Evolutionary conservation across 2,797 vertebrate genomes (phyloP).

Genomic region (Alcedo quadribrachys): DNA sequence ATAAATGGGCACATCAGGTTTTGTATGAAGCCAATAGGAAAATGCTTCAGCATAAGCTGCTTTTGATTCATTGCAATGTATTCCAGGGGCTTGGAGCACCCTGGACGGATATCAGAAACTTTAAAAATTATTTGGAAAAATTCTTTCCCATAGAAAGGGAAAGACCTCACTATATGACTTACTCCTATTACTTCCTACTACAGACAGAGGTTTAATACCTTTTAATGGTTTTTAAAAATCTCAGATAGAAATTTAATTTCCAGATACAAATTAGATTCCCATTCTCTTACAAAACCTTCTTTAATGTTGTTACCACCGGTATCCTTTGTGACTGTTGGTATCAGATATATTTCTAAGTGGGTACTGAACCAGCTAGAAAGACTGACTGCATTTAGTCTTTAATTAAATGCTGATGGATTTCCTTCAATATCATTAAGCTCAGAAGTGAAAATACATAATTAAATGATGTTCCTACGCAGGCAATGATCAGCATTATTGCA

Average conservation of each 20-base stretch:
- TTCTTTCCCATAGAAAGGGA: background rate
- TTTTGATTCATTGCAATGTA: background rate
- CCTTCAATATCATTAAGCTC: conserved; percentile 26
- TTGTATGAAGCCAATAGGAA: background rate
- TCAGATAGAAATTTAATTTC: conserved; percentile 59
- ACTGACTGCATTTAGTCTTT: conserved; percentile 56
- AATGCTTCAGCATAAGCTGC: background rate
- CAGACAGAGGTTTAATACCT: background rate
- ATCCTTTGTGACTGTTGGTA: conserved; percentile 17
- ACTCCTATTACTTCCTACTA: background rate
- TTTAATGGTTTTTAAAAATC: conserved; percentile 6
- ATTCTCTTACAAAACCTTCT: conserved; percentile 35
- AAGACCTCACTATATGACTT: background rate
- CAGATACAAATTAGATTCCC: conserved; percentile 58
- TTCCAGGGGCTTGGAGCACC: background rate
- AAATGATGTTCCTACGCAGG: background rate
- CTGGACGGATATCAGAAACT: background rate
- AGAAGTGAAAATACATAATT: conserved; percentile 57
- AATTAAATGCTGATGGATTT: conserved; percentile 63
- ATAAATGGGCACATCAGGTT: background rate
- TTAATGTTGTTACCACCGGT: conserved; percentile 42
- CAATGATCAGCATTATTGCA: conserved; percentile 31
- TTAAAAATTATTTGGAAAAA: background rate
- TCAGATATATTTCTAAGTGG: conserved; percentile 32
- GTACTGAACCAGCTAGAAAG: conserved; percentile 41